Evolutionary conservation across 2,888 invertebrate genomes (phyloP), one percentile per base, ranked within the genome.

Genomic region (Criorhina ranunculi): DNA sequence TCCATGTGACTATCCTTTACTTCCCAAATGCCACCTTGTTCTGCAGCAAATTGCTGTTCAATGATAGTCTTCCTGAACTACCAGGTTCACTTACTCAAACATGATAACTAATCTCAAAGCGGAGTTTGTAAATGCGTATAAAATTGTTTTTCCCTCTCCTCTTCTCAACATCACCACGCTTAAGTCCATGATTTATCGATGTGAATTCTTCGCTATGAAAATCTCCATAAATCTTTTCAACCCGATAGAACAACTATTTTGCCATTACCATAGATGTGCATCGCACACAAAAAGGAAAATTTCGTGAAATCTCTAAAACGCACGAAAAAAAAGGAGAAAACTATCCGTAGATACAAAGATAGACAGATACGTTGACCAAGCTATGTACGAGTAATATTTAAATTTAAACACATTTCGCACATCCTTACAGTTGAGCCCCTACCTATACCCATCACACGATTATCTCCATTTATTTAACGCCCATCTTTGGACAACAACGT

Each of bases 381-480:
- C 24, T 42, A 17, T 35, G 35, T 44, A 60, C 66, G 24, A 24
- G 79, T 69, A 60, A 55, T 80, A 85, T 85, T 80, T 80, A 85
- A 85, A 85, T 85, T 72, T 59, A 46, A n/a, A 1, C 24, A 62
- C 44, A 53, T 8, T 83, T 83, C 37, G 53, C 73, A 79, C 75
- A 64, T 79, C 62, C 77, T 55, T 12, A 12, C 29, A 19, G 31
- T n/a, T n/a, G n/a, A n/a, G n/a, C n/a, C n/a, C 19, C 12, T 40
- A 37, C 44, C 24, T 15, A 19, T 59, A 31, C 53, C 49, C 51
- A n/a, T 40, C 62, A 64, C 85, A 80, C 70, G 85, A 85, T 66
- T 70, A 80, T 85, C 53, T 80, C 46, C 33, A 80, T 76, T 76
- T 80, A 85, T 79, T 85, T 85, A 76, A 85, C 85, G 80, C 80